Percentiles rank a stretch among this genome's conserved stretches.
Evolutionary conservation across 2,113 vertebrate genomes (phyloP).

Genomic region (Neomonachus schauinslandi): DNA sequence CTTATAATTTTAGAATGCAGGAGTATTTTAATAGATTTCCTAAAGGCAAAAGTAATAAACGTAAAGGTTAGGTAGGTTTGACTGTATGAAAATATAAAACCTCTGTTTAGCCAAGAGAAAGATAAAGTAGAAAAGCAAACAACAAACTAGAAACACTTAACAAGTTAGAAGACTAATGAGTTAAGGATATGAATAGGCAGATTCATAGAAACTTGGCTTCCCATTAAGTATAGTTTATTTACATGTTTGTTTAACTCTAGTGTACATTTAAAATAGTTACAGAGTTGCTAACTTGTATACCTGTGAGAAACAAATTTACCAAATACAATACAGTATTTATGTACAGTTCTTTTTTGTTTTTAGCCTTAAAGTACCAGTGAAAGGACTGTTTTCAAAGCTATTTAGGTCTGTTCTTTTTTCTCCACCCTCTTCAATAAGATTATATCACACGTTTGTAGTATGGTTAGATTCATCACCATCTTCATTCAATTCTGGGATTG

Average conservation of each 20-base stretch:
- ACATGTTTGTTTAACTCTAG: background rate
- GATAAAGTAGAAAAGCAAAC: background rate
- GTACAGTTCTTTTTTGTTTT: background rate
- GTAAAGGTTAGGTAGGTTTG: background rate
- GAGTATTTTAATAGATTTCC: background rate
- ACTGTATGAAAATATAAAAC: background rate
- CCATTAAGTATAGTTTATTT: background rate
- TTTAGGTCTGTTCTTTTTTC: background rate
- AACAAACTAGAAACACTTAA: background rate
- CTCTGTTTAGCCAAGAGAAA: background rate
- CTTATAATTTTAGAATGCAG: background rate
- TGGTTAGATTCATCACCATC: background rate
- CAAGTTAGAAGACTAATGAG: background rate
- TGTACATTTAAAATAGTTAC: background rate
- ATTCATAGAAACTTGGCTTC: background rate
- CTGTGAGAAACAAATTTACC: conserved; percentile 5
- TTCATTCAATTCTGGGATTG: background rate
- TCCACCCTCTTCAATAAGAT: background rate
- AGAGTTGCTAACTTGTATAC: background rate
- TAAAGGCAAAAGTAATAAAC: conserved; percentile 32
- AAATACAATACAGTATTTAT: background rate
- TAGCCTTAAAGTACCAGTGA: background rate
- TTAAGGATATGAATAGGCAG: background rate
- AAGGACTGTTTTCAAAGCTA: background rate
- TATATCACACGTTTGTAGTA: background rate